Evolutionary conservation across 2,888 invertebrate species (phyloP).

Genomic region (Sesamia inferens): DNA sequence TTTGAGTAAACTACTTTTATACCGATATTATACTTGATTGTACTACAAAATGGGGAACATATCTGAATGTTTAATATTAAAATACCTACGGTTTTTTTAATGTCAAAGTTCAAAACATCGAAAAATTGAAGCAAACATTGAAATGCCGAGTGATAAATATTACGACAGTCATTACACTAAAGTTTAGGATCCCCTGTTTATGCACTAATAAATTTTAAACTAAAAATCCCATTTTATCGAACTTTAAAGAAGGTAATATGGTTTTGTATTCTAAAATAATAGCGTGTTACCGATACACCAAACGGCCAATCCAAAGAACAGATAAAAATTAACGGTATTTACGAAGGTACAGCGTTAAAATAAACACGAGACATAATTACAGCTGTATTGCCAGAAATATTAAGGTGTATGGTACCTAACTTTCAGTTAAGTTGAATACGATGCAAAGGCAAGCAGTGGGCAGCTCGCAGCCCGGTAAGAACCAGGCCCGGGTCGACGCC

Average conservation of each 20-base stretch:
- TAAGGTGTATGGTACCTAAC: background rate
- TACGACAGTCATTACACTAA: too few relatives aligned
- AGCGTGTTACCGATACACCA: slow-evolving; percentile 48
- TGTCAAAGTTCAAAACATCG: too few relatives aligned
- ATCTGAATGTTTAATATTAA: too few relatives aligned
- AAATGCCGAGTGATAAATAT: too few relatives aligned
- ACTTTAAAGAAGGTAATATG: slow-evolving; percentile 46
- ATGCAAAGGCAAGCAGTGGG: background rate
- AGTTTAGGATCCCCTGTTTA: slow-evolving; percentile 17
- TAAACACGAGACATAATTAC: background rate
- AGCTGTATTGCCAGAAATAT: background rate
- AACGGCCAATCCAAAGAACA: slow-evolving; percentile 24
- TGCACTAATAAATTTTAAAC: slow-evolving; percentile 38
- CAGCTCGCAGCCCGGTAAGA: too few relatives aligned
- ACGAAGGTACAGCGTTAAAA: slow-evolving; percentile 15
- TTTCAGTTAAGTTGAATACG: background rate
- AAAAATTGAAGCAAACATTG: too few relatives aligned
- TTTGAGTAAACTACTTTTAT: slow-evolving; percentile 2
- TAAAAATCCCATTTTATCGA: slow-evolving; percentile 46
- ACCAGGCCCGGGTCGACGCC: too few relatives aligned
- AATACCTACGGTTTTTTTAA: too few relatives aligned
- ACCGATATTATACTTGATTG: slow-evolving; percentile 20
- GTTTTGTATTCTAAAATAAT: slow-evolving; percentile 25
- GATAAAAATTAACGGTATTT: slow-evolving; percentile 47
- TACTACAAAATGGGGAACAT: slow-evolving; percentile 1